phyloP scores from a whole-genome alignment of 2,888 invertebrate species.

The Rhagium mordax region DNA sequence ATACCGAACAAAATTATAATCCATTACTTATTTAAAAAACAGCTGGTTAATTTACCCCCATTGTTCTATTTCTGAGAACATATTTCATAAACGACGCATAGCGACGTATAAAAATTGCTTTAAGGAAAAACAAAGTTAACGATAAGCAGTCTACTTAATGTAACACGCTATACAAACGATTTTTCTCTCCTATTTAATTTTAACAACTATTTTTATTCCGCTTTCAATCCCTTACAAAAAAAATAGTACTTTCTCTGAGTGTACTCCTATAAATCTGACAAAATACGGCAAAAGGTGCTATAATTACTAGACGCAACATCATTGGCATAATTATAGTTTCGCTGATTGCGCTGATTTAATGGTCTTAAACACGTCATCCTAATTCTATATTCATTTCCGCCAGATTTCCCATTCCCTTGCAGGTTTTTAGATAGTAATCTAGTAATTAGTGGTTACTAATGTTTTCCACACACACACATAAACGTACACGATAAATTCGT shows the following conservation, averaged over 20 bases:
- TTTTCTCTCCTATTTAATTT: too few species aligned
- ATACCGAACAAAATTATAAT: too few species aligned
- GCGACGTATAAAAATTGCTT: too few species aligned
- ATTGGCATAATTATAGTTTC: slow-evolving; percentile 38
- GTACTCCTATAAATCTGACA: slow-evolving; percentile 16
- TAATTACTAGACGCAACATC: slow-evolving; percentile 39
- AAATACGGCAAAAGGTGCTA: slow-evolving; percentile 28
- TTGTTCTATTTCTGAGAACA: too few species aligned
- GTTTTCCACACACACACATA: slow-evolving; percentile 1
- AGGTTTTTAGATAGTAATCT: slow-evolving; percentile 30
- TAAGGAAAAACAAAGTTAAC: too few species aligned
- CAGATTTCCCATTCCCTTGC: slow-evolving; percentile 30
- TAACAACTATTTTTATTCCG: too few species aligned
- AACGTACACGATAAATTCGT: neutral
- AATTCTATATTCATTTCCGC: slow-evolving; percentile 40
- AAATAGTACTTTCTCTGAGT: neutral
- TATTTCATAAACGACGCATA: too few species aligned
- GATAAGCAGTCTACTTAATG: too few species aligned
- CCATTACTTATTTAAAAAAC: too few species aligned
- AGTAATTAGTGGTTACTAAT: slow-evolving; percentile 28
- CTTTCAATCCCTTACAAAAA: too few species aligned
- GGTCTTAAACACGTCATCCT: slow-evolving; percentile 36
- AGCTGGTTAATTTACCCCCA: too few species aligned
- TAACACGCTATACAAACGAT: too few species aligned
- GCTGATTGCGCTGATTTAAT: slow-evolving; percentile 37